A percentile compares a stretch with the other conserved stretches of the same genome.
phyloP scores from a whole-genome alignment of 2,888 invertebrate genomes.

The Argyresthia goedartella region DNA sequence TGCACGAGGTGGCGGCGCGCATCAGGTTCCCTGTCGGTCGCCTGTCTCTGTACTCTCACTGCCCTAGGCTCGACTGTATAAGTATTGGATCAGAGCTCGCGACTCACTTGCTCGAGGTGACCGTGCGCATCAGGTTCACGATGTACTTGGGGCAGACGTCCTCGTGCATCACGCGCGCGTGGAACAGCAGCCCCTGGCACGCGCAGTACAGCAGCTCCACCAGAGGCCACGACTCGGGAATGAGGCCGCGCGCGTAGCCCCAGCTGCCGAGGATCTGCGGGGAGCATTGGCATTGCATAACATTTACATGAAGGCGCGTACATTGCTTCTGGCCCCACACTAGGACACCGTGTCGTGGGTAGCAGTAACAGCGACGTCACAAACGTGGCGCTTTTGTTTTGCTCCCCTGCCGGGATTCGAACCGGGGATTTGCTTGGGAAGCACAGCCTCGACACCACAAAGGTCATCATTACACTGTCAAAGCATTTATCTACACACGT shows the following conservation, averaged over 20 bases:
- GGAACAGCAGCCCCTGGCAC: constrained; percentile 27
- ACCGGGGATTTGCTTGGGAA: no score
- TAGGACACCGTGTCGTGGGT: no score
- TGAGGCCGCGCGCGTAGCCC: constrained; percentile 46
- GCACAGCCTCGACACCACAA: no score
- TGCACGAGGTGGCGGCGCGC: constrained; percentile 56
- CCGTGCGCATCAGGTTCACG: constrained; percentile 60
- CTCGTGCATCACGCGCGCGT: constrained; percentile 25
- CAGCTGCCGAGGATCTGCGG: constrained; percentile 22
- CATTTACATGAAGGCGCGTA: no score
- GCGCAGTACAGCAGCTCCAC: constrained; percentile 60
- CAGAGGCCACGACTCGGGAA: constrained; percentile 48
- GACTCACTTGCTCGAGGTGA: constrained; percentile 60
- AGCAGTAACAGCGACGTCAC: no score
- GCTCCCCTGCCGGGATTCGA: no score
- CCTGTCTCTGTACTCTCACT: no score
- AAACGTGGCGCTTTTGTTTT: no score
- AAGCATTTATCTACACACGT: no score
- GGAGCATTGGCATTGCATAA: not conserved
- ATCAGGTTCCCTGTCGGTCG: no score
- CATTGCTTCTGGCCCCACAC: no score
- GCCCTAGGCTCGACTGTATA: no score
- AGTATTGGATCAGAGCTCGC: not conserved
- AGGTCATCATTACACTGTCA: not conserved
- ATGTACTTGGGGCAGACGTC: constrained; percentile 62